These are phyloP conservation scores for Formica exsecta DNA, from an alignment of 1,140 invertebrate genomes.

Conservation along the genomic window DNA sequence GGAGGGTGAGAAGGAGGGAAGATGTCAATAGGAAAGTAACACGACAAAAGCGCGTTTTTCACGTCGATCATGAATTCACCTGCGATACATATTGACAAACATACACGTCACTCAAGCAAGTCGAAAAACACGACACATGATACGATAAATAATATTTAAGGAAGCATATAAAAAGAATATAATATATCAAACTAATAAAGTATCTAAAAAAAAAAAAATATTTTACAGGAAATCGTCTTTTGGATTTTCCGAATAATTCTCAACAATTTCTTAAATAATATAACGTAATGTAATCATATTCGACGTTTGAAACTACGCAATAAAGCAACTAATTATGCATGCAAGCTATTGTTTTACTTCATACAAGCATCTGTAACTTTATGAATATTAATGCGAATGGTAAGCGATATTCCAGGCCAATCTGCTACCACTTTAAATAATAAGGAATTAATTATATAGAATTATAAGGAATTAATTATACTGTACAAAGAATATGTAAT, in stretches of 20 bases:
- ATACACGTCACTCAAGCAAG: background rate
- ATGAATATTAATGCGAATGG: background rate
- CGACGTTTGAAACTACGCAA: background rate
- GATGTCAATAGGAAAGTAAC: slow-evolving; percentile 46
- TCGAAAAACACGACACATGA: background rate
- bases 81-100: background rate
- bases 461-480: background rate
- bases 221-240: background rate
- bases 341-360: slow-evolving; percentile 16
- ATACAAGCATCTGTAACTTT: background rate
- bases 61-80: slow-evolving; percentile 39
- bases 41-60: slow-evolving; percentile 46
- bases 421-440: background rate
- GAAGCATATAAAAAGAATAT: too few relatives aligned
- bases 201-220: background rate
- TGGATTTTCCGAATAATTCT: background rate
- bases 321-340: slow-evolving; percentile 24
- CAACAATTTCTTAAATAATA: background rate
- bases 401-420: background rate
- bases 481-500: background rate
- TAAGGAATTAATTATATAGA: background rate
- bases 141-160: background rate
- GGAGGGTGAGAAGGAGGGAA: slow-evolving; percentile 20
- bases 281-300: background rate
- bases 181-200: background rate